Percentiles rank a stretch among this genome's conserved stretches.
Conservation (phyloP, 2,797 vertebrate species). For the Erethizon dorsatum region DNA sequence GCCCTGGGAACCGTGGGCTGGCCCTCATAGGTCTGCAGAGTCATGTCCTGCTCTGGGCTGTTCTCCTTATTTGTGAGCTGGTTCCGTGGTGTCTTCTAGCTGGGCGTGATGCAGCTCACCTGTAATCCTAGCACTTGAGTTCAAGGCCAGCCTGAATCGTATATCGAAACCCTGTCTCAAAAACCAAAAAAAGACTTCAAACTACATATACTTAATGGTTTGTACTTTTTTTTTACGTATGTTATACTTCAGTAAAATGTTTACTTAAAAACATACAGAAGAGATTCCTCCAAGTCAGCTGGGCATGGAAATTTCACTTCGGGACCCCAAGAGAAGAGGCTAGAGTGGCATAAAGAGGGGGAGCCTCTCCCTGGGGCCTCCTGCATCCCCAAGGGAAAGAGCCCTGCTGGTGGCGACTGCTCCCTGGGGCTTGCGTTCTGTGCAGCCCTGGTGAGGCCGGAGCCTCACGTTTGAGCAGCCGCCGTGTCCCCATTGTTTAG, state of each 20-base stretch:
- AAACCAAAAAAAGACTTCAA: not conserved
- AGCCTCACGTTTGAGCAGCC: not conserved
- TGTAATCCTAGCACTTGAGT: not conserved
- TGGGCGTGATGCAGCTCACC: not conserved
- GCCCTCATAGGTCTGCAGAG: not conserved
- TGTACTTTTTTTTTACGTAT: not conserved
- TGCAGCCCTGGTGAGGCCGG: not conserved
- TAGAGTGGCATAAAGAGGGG: too few relatives aligned
- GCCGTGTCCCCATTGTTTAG: not conserved
- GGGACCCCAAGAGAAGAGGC: not conserved
- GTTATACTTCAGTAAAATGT: not conserved
- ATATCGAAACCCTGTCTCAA: not conserved
- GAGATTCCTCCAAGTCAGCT: not conserved
- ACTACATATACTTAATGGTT: not conserved
- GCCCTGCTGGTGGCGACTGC: not conserved
- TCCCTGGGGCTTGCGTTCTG: not conserved
- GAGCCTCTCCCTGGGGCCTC: not conserved
- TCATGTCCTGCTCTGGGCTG: not conserved
- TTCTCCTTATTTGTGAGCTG: not conserved
- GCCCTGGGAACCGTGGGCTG: not conserved
- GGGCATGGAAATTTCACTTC: not conserved
- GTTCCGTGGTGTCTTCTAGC: not conserved
- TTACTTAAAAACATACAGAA: not conserved
- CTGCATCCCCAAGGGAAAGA: not conserved
- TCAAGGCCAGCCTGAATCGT: not conserved